Evolutionary conservation across 2,888 invertebrate genomes (phyloP).

Genomic region (Chrysolina americana): DNA sequence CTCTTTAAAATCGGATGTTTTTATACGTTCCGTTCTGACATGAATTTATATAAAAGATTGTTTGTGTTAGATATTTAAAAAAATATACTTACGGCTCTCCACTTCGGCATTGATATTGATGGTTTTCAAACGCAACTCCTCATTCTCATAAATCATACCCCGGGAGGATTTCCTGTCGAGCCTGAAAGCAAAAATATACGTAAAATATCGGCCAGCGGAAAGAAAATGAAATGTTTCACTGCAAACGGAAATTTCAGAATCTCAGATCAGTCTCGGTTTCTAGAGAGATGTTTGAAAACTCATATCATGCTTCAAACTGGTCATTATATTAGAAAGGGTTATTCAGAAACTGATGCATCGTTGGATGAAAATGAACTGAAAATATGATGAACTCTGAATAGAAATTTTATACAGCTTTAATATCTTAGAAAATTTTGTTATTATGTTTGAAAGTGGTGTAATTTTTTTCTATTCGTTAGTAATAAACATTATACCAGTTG

Average conservation of each 20-base stretch:
- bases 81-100: constrained; percentile 79
- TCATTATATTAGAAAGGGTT: not conserved
- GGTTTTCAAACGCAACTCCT: constrained; percentile 88
- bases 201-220: not conserved
- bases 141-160: constrained; percentile 95
- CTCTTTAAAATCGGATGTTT: not conserved
- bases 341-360: too few species aligned
- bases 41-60: not conserved
- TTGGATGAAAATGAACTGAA: too few species aligned
- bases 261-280: not conserved
- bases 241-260: not conserved
- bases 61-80: constrained; percentile 7
- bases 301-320: constrained; percentile 4
- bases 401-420: too few species aligned
- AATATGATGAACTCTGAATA: too few species aligned
- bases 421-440: too few species aligned
- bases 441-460: too few species aligned
- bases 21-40: not conserved
- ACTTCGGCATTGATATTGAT: constrained; percentile 95
- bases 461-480: too few species aligned
- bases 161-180: constrained; percentile 92
- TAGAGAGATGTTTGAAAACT: constrained; percentile 2
- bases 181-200: constrained; percentile 67
- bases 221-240: not conserved
- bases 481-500: too few species aligned